Evolutionary conservation across 2,797 vertebrate genomes (phyloP), one percentile per base, ranked within the genome.

Genomic region (Dipus sagitta): DNA sequence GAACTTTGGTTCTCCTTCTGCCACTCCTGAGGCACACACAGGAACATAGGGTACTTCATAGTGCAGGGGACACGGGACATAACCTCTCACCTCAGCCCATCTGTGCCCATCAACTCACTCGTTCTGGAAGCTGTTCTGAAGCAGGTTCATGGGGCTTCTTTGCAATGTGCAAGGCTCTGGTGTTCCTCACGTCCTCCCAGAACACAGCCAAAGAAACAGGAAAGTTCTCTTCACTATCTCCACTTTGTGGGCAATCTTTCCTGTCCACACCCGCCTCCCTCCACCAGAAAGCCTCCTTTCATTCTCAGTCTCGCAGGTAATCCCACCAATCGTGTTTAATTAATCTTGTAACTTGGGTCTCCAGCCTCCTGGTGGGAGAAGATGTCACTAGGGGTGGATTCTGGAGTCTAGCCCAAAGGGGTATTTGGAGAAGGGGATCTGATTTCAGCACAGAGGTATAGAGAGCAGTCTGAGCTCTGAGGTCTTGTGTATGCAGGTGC

Each of bases 101-200:
- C 60, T 6, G n/a, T n/a, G 32, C 21, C 32, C 74, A 0, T 30
- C 26, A 30, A 77, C 3, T 15, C 2, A 5, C 82, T 75, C 24
- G 20, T 30, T n/a, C 72, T 6, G 3, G 62, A 26, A 26, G 72
- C 10, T n/a, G 18, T 20, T 38, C 42, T 0, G 14, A 67, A 70
- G 20, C 26, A 62, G 28, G 52, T 18, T 8, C 1, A 2, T 11
- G 21, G 12, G 20, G 32, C 21, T 47, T 64, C 38, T 72, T 38
- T 23, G n/a, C 6, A 18, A 24, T 0, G 20, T 30, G 3, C 20
- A 26, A 17, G 4, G 67, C 32, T 68, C 30, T 24, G 62, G 76
- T 52, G n/a, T 3, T 1, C 32, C 14, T 10, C 1, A 3, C 5
- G 14, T 6, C 17, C 34, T 13, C 4, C 30, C 12, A 3, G 1